phyloP scores from a whole-genome alignment of 2,113 vertebrate genomes.

The Phrynosoma platyrhinos region DNA sequence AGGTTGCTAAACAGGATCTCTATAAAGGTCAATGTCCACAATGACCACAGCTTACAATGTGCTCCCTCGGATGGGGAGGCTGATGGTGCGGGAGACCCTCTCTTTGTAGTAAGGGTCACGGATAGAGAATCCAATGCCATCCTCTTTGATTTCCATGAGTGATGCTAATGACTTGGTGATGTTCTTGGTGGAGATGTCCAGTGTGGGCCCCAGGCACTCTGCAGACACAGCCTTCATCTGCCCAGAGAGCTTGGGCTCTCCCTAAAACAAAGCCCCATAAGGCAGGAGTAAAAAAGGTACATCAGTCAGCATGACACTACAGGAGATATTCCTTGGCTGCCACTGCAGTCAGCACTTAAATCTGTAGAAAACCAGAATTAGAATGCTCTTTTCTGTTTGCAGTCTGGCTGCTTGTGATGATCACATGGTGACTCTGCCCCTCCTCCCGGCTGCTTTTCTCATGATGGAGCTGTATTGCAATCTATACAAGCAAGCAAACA shows the following conservation, averaged over 20 bases:
- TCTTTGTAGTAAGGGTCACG: constrained; percentile 86
- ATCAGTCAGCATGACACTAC: neutral
- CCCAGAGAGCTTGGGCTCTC: constrained; percentile 90
- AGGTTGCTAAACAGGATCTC: neutral
- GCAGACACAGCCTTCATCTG: constrained; percentile 96
- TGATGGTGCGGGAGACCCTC: constrained; percentile 89
- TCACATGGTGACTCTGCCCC: neutral
- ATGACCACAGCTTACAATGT: constrained; percentile 87
- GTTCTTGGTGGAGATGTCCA: constrained; percentile 87
- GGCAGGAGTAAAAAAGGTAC: neutral
- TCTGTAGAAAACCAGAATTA: neutral
- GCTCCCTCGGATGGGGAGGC: constrained; percentile 91
- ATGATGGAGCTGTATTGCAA: no score
- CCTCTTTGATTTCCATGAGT: constrained; percentile 94
- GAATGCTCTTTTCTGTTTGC: neutral
- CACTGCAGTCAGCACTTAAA: neutral
- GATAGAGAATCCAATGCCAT: constrained; percentile 82
- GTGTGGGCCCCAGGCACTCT: constrained; percentile 88
- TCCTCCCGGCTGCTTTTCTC: no score
- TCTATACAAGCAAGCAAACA: neutral
- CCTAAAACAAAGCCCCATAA: constrained; percentile 70
- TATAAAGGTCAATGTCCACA: neutral
- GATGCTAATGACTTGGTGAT: constrained; percentile 97
- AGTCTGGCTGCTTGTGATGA: neutral
- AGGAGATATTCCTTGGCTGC: neutral